Evolutionary conservation across 1,140 invertebrate genomes (phyloP).

Genomic region (Achatina immaculata): DNA sequence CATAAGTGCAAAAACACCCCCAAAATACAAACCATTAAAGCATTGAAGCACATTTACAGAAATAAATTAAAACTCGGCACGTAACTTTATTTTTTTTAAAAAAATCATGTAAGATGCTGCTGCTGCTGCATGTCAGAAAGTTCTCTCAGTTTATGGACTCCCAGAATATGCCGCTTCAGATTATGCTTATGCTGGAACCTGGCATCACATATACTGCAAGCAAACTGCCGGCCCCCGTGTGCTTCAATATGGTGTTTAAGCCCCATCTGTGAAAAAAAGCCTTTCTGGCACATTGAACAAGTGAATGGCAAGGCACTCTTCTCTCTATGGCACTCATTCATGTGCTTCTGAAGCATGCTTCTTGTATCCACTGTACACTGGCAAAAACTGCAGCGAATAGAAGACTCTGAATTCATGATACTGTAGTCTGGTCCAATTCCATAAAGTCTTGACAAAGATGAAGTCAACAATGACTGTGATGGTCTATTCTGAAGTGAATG

Average conservation of each 20-base stretch:
- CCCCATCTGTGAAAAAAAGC: constrained; percentile 29
- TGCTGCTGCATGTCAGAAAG: no score
- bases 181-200: constrained; percentile 30
- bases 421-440: not conserved
- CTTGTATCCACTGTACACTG: not conserved
- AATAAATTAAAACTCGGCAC: no score
- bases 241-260: constrained; percentile 31
- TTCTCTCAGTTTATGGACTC: constrained; percentile 20
- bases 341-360: constrained; percentile 19
- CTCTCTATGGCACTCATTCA: constrained; percentile 25
- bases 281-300: constrained; percentile 32
- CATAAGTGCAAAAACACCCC: no score
- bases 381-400: constrained; percentile 21
- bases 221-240: constrained; percentile 19
- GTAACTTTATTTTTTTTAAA: no score
- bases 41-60: no score
- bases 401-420: not conserved
- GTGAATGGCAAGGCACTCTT: constrained; percentile 31
- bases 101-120: no score
- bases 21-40: no score
- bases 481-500: not conserved
- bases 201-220: constrained; percentile 17
- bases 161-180: constrained; percentile 14
- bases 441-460: not conserved
- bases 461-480: not conserved